Evolutionary conservation across 2,797 vertebrate species (phyloP).

Genomic region (Helostoma temminkii): DNA sequence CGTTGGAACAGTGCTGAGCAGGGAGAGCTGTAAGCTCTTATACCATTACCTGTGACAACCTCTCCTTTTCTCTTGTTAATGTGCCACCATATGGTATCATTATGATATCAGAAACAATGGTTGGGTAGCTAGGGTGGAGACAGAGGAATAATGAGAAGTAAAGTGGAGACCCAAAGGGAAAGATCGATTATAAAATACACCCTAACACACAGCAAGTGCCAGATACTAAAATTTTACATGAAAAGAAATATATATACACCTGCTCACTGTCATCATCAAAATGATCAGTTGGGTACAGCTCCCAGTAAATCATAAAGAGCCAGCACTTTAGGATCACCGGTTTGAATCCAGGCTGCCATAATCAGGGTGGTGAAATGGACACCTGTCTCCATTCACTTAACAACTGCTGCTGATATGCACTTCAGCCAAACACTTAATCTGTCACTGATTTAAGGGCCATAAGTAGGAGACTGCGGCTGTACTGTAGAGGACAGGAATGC

Average conservation of each 20-base stretch:
- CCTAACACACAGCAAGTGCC: conserved; percentile 14
- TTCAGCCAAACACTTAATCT: conserved; percentile 64
- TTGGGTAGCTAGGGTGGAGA: conserved; percentile 1
- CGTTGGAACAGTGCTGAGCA: conserved; percentile 16
- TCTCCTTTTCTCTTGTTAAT: conserved; percentile 23
- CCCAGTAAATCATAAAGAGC: conserved; percentile 31
- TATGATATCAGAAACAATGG: conserved; percentile 25
- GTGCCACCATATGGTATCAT: conserved; percentile 11
- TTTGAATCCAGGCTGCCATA: conserved; percentile 44
- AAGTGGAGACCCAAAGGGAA: conserved; percentile 2
- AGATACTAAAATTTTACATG: conserved; percentile 28
- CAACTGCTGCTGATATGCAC: conserved; percentile 50
- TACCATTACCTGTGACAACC: conserved; percentile 6
- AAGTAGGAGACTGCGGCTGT: conserved; percentile 18
- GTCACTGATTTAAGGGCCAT: conserved; percentile 40
- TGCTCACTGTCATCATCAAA: conserved; percentile 23
- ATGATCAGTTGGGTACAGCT: conserved; percentile 32
- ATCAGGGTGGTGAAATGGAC: conserved; percentile 56
- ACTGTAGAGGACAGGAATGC: conserved; percentile 18
- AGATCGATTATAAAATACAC: conserved; percentile 20
- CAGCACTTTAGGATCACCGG: conserved; percentile 27
- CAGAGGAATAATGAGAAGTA: conserved; percentile 9
- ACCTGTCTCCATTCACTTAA: conserved; percentile 43
- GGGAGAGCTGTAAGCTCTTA: conserved; percentile 19
- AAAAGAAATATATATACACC: conserved; percentile 27